Percentiles rank a stretch among this genome's conserved stretches.
phyloP scores from a whole-genome alignment of 1,140 invertebrate genomes.

The Aphelenchoides besseyi region DNA sequence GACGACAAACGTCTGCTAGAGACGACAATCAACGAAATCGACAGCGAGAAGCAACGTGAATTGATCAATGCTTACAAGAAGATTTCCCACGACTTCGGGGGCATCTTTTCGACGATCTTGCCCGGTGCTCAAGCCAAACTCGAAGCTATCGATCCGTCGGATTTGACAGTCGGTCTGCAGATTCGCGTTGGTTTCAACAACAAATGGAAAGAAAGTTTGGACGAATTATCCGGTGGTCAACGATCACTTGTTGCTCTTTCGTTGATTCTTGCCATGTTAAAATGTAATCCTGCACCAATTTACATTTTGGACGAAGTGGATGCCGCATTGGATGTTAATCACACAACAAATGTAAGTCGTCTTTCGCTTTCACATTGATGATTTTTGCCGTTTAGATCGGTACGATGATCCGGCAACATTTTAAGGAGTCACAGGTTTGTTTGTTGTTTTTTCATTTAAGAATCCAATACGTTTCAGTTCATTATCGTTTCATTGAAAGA shows the following conservation, averaged over 20 bases:
- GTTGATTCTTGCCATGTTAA: slow-evolving; percentile 87
- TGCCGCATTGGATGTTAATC: slow-evolving; percentile 92
- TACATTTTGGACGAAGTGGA: slow-evolving; percentile 99
- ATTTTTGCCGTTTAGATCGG: no score
- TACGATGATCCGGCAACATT: slow-evolving; percentile 86
- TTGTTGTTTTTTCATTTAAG: slow-evolving; percentile 1
- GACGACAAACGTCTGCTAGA: slow-evolving; percentile 41
- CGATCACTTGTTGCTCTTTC: slow-evolving; percentile 89
- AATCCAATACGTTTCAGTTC: slow-evolving; percentile 70
- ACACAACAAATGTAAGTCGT: slow-evolving; percentile 99
- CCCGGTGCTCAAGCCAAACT: slow-evolving; percentile 69
- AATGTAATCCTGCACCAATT: slow-evolving; percentile 94
- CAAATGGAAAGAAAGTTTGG: slow-evolving; percentile 91
- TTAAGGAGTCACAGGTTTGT: slow-evolving; percentile 81
- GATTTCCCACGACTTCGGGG: slow-evolving; percentile 78
- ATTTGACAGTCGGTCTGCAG: slow-evolving; percentile 73
- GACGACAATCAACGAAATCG: slow-evolving; percentile 43
- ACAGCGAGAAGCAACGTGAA: slow-evolving; percentile 46
- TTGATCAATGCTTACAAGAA: slow-evolving; percentile 42
- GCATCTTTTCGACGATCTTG: slow-evolving; percentile 85
- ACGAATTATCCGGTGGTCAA: slow-evolving; percentile 82
- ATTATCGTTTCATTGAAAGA: slow-evolving; percentile 98
- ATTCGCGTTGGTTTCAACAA: slow-evolving; percentile 86
- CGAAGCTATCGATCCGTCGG: slow-evolving; percentile 65
- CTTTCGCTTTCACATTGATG: no score